These are phyloP conservation scores for Chouioia cunea DNA, from an alignment of 2,888 invertebrate genomes.

Conservation along the genomic window DNA sequence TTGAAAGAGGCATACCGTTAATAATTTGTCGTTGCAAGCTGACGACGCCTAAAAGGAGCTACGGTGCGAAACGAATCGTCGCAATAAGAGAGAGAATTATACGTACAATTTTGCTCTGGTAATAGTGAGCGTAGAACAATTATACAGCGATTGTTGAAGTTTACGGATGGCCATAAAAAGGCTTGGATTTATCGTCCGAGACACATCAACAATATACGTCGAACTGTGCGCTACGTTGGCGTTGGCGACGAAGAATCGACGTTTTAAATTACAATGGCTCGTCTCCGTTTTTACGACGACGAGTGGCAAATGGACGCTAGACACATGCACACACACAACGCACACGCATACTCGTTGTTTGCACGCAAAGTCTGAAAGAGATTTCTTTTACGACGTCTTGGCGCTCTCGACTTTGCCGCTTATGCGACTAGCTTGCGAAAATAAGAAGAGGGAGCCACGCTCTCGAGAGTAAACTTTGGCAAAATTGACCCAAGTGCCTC, in stretches of 20 bases:
- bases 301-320: not conserved
- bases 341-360: too few species aligned
- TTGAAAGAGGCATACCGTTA: too few species aligned
- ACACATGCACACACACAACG: not conserved
- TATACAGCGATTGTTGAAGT: conserved; percentile 28
- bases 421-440: conserved; percentile 40
- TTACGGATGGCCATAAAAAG: conserved; percentile 24
- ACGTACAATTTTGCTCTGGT: conserved; percentile 6
- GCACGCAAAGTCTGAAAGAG: conserved; percentile 24
- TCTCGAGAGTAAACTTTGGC: not conserved
- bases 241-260: conserved; percentile 35
- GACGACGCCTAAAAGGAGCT: too few species aligned
- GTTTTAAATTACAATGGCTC: conserved; percentile 46
- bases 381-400: conserved; percentile 42
- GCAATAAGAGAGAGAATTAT: too few species aligned
- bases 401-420: conserved; percentile 14
- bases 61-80: not conserved
- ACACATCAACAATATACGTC: conserved; percentile 27
- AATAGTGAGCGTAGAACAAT: conserved; percentile 27
- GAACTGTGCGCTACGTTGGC: conserved; percentile 2
- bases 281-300: conserved; percentile 20
- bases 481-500: too few species aligned
- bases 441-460: conserved; percentile 45
- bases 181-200: conserved; percentile 27
- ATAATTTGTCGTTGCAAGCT: too few species aligned